A percentile compares a stretch with the other conserved stretches of the same genome.
These are phyloP conservation scores for Phortica okadai DNA, from an alignment of 2,888 invertebrate species.

Conservation along the genomic window DNA sequence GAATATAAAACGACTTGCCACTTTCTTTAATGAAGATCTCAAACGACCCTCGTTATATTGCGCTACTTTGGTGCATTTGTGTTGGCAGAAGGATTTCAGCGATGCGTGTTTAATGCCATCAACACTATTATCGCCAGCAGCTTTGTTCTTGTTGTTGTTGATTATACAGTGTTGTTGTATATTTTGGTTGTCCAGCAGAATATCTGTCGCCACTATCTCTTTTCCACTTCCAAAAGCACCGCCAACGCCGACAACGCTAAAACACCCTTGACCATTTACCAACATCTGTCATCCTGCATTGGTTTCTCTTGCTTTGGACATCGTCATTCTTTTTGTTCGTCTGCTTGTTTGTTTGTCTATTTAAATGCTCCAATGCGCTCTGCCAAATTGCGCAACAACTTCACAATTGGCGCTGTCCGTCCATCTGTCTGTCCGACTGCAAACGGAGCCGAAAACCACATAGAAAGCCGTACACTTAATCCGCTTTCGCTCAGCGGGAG, in stretches of 20 bases:
- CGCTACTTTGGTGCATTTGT: slow-evolving; percentile 44
- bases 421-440: no score
- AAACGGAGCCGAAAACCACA: background rate
- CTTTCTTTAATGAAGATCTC: no score
- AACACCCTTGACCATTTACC: background rate
- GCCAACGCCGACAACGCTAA: background rate
- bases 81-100: slow-evolving; percentile 55
- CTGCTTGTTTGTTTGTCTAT: background rate
- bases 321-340: background rate
- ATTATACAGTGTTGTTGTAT: background rate
- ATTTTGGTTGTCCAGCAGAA: background rate
- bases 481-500: background rate
- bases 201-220: background rate
- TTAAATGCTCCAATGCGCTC: background rate
- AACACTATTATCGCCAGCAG: slow-evolving; percentile 55
- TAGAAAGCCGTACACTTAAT: slow-evolving; percentile 5
- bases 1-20: no score
- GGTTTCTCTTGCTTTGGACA: background rate
- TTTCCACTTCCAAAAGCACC: background rate
- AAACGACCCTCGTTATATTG: slow-evolving; percentile 11
- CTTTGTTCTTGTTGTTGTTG: slow-evolving; percentile 13
- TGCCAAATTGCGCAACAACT: background rate
- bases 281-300: background rate
- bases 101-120: slow-evolving; percentile 64
- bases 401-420: background rate